phyloP scores from a whole-genome alignment of 1,140 invertebrate species.

The Lordiphosa mommai region DNA sequence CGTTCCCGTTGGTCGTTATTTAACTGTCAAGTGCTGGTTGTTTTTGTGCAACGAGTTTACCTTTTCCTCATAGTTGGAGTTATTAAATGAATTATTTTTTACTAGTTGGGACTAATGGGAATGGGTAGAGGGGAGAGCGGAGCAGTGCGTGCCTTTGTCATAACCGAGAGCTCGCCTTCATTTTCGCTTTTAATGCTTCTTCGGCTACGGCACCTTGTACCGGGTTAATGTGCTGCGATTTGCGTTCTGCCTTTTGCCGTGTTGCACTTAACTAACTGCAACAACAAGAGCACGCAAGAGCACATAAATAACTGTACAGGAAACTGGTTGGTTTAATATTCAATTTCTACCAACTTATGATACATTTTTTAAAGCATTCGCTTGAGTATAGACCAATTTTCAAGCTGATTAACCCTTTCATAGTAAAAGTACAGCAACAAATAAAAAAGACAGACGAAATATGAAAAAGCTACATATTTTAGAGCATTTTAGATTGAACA shows the following conservation, averaged over 20 bases:
- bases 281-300: slow-evolving; percentile 38
- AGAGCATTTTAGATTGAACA: too few species aligned
- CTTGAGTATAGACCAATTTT: too few species aligned
- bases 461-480: too few species aligned
- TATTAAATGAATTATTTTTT: slow-evolving; percentile 54
- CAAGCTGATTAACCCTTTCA: too few species aligned
- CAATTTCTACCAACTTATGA: too few species aligned
- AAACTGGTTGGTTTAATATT: too few species aligned
- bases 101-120: slow-evolving; percentile 1
- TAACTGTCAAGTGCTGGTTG: slow-evolving; percentile 27
- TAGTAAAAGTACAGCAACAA: too few species aligned
- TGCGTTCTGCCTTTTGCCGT: slow-evolving; percentile 11
- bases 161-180: background rate
- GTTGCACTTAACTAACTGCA: slow-evolving; percentile 23
- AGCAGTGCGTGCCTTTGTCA: slow-evolving; percentile 35
- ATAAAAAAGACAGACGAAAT: too few species aligned
- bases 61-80: slow-evolving; percentile 25
- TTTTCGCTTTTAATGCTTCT: background rate
- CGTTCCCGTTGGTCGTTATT: slow-evolving; percentile 18
- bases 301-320: slow-evolving; percentile 18
- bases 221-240: slow-evolving; percentile 44
- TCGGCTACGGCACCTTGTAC: background rate
- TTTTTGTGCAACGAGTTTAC: slow-evolving; percentile 13
- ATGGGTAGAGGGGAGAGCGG: background rate
- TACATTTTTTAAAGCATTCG: too few species aligned